Evolutionary conservation across 2,797 vertebrate genomes (phyloP).

Genomic region (Telmatherina bonti): DNA sequence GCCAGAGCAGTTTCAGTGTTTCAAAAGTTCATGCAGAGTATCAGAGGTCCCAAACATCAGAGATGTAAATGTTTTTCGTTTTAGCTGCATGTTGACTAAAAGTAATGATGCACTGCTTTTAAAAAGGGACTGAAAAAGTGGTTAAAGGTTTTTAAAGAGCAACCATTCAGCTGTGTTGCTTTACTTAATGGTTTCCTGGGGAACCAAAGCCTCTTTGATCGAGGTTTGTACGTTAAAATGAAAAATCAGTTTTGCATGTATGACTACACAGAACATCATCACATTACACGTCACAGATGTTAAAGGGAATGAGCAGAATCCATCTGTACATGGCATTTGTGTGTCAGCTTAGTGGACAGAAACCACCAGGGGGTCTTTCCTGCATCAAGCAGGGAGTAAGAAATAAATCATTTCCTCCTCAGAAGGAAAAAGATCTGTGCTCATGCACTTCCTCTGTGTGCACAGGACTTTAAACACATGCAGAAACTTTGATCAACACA

Average conservation of each 20-base stretch:
- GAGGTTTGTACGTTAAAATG: conserved; percentile 2
- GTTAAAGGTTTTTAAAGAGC: conserved; percentile 22
- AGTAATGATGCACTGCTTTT: neutral
- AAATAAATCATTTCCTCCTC: conserved; percentile 24
- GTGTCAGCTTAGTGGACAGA: conserved; percentile 4
- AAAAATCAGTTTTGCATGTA: conserved; percentile 44
- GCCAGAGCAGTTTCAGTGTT: neutral
- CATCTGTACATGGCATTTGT: conserved; percentile 48
- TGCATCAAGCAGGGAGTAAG: neutral
- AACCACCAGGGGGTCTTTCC: conserved; percentile 1
- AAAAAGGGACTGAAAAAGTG: neutral
- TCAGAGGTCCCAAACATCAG: neutral
- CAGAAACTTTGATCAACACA: neutral
- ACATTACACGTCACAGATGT: neutral
- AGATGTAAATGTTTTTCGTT: neutral
- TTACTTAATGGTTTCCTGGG: conserved; percentile 3
- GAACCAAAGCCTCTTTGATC: conserved; percentile 10
- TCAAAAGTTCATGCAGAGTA: neutral
- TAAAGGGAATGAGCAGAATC: conserved; percentile 31
- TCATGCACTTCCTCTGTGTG: neutral
- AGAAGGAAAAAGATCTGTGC: conserved; percentile 6
- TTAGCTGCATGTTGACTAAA: neutral
- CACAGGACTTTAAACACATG: neutral
- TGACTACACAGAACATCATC: conserved; percentile 29
- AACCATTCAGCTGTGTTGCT: conserved; percentile 4